These are phyloP conservation scores for Pyralis farinalis DNA, from an alignment of 2,888 invertebrate species.

Conservation along the genomic window DNA sequence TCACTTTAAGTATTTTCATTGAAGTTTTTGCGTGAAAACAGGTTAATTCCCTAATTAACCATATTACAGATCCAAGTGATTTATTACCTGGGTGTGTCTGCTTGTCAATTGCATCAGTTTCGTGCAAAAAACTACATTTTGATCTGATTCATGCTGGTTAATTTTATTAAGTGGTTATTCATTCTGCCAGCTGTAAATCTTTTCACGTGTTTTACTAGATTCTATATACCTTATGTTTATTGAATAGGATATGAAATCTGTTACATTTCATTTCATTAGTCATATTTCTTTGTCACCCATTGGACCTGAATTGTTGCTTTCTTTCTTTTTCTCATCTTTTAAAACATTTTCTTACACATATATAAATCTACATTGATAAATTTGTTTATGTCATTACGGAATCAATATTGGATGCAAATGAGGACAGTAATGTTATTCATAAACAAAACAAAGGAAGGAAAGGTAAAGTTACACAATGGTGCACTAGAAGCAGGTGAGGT, in stretches of 20 bases:
- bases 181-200: background rate
- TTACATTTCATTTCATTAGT: too few relatives aligned
- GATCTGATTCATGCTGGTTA: slow-evolving; percentile 13
- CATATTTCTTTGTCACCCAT: too few relatives aligned
- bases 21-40: slow-evolving; percentile 4
- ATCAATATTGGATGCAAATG: background rate
- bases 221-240: too few relatives aligned
- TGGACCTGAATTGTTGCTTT: too few relatives aligned
- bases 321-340: too few relatives aligned
- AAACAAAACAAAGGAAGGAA: background rate
- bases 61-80: slow-evolving; percentile 19
- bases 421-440: background rate
- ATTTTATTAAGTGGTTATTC: slow-evolving; percentile 4
- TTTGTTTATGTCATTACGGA: too few relatives aligned
- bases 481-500: background rate
- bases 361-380: too few relatives aligned
- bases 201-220: too few relatives aligned
- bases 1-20: background rate
- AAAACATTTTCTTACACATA: too few relatives aligned
- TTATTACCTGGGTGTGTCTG: slow-evolving; percentile 21
- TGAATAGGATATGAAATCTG: too few relatives aligned
- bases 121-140: slow-evolving; percentile 18
- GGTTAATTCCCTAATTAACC: slow-evolving; percentile 9
- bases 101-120: slow-evolving; percentile 16
- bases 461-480: slow-evolving; percentile 3